Evolutionary conservation across 1,140 invertebrate genomes (phyloP).

Genomic region (Colletes latitarsis): DNA sequence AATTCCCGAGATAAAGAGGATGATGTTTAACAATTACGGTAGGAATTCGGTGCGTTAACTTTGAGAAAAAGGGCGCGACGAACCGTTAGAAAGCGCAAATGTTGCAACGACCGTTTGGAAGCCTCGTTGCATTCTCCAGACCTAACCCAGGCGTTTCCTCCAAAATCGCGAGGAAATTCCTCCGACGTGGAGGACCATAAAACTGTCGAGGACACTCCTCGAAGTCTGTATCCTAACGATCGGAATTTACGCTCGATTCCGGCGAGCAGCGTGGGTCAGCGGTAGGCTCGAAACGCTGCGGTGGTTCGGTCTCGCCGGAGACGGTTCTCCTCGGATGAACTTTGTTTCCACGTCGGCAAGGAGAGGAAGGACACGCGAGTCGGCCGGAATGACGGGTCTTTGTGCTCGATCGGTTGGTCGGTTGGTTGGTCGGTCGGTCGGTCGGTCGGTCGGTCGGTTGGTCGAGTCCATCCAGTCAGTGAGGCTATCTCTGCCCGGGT

Average conservation of each 20-base stretch:
- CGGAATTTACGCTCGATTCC: conserved; percentile 14
- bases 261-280: background rate
- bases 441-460: conserved; percentile 10
- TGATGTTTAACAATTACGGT: conserved; percentile 22
- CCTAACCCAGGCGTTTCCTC: too few relatives aligned
- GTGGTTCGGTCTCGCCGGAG: background rate
- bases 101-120: background rate
- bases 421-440: background rate
- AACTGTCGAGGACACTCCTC: background rate
- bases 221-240: background rate
- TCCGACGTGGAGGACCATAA: background rate
- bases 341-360: conserved; percentile 34
- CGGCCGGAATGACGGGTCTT: conserved; percentile 73
- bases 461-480: conserved; percentile 46
- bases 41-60: background rate
- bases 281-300: background rate
- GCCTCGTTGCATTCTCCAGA: too few relatives aligned
- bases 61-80: background rate
- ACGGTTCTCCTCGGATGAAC: conserved; percentile 45
- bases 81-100: conserved; percentile 46
- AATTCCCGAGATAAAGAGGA: background rate
- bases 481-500: conserved; percentile 42
- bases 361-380: conserved; percentile 61
- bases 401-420: conserved; percentile 60
- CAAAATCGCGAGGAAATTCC: background rate